Evolutionary conservation across 2,113 vertebrate species (phyloP), one percentile per base, ranked within the genome.

Genomic region (Erinaceus europaeus): DNA sequence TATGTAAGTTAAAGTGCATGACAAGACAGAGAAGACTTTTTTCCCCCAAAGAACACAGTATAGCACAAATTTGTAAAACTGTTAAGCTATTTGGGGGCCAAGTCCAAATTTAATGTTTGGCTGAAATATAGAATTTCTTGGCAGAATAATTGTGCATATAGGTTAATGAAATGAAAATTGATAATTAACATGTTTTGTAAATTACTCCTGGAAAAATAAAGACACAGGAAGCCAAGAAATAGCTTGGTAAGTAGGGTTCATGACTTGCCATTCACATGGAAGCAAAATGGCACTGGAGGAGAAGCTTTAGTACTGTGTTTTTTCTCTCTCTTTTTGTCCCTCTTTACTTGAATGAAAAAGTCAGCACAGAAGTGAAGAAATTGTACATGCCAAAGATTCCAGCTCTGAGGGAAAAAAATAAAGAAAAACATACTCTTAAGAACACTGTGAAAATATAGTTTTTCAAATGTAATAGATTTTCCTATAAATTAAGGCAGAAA

Each of bases 401-500:
- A n/a, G n/a, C n/a, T n/a, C n/a, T n/a, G n/a, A n/a, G n/a, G n/a
- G n/a, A n/a, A n/a, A n/a, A n/a, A n/a, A n/a, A n/a, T n/a, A n/a
- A n/a, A n/a, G n/a, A n/a, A n/a, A n/a, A n/a, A n/a, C n/a, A n/a
- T n/a, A n/a, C n/a, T n/a, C n/a, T n/a, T 75, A 59, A 92, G 12
- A 86, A 59, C 27, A 69, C 61, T n/a, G 21, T 81, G 46, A 69
- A 76, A 71, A 82, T 29, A 50, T 12, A 65, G 50, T 2, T 69
- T 62, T 42, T 88, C 76, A 38, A 72, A 36, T 86, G 27, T 52
- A 71, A 53, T 18, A 68, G 44, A 18, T 20, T 88, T 83, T 53
- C 57, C 10, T 64, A 65, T 12, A 73, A 84, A 62, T 83, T 77
- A 52, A 71, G 86, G 88, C 79, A 65, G 61, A 71, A 90, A 81